Percentiles rank a stretch among this genome's conserved stretches.
These are phyloP conservation scores for Fulmarus glacialis DNA, from an alignment of 2,113 vertebrate species.

Conservation along the genomic window DNA sequence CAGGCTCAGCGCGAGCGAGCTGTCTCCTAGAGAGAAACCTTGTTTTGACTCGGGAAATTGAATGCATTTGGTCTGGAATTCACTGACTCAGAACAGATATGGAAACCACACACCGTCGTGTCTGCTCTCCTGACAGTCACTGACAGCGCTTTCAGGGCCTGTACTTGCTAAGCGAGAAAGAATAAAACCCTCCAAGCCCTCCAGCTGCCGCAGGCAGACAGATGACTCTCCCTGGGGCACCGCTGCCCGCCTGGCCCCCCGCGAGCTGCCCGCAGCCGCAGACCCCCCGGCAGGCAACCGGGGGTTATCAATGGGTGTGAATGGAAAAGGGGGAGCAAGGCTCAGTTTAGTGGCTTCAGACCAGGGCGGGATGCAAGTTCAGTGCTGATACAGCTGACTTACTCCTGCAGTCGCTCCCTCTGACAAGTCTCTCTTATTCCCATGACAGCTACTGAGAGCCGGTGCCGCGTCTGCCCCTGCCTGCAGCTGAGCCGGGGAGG, in stretches of 20 bases:
- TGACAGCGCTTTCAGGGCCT: not conserved
- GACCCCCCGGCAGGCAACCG: not conserved
- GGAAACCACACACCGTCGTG: fast-evolving
- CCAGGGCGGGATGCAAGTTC: not conserved
- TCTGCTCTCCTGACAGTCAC: not conserved
- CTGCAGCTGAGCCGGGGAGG: not conserved
- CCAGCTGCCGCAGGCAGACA: not conserved
- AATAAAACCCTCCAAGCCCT: not conserved
- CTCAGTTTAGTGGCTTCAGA: fast-evolving
- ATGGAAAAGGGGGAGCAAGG: not conserved
- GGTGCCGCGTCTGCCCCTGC: fast-evolving
- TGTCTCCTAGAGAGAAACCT: not conserved
- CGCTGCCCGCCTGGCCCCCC: fast-evolving
- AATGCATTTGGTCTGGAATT: not conserved
- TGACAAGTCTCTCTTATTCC: not conserved
- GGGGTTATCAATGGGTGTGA: fast-evolving
- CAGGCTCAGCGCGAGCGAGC: fast-evolving
- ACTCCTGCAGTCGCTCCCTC: not conserved
- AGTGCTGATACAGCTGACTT: fast-evolving
- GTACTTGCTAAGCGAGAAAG: not conserved
- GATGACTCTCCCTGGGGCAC: not conserved
- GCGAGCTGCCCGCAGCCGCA: fast-evolving
- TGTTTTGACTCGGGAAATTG: not conserved
- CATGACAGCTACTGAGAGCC: no score
- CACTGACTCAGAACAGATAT: not conserved